Conservation (phyloP, 2,797 vertebrate genomes). For the Lagodon rhomboides region DNA sequence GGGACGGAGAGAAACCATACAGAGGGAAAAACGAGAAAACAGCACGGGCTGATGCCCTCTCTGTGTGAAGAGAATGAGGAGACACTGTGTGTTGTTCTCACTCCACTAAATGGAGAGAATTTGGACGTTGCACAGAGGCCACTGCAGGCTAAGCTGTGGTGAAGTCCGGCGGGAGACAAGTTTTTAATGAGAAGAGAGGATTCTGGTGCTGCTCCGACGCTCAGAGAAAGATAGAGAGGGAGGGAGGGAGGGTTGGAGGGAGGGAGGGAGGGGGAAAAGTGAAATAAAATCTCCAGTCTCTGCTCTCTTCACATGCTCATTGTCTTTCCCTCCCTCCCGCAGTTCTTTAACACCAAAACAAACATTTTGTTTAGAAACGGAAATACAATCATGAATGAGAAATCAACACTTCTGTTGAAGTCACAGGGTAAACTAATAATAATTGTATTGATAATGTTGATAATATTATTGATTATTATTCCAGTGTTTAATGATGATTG, state of each 20-base stretch:
- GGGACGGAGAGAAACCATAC: constrained; percentile 29
- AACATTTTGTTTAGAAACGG: constrained; percentile 78
- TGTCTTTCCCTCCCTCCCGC: constrained; percentile 78
- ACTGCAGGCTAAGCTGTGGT: constrained; percentile 58
- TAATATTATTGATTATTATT: constrained; percentile 88
- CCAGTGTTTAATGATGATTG: constrained; percentile 85
- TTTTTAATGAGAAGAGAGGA: constrained; percentile 71
- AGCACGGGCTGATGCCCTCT: constrained; percentile 56
- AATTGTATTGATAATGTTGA: constrained; percentile 88
- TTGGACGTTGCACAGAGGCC: constrained; percentile 64
- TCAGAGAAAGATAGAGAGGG: constrained; percentile 65
- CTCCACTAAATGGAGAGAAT: constrained; percentile 53
- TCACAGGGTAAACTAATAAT: constrained; percentile 90
- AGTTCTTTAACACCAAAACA: constrained; percentile 81
- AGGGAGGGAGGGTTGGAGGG: constrained; percentile 58
- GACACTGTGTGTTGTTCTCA: constrained; percentile 62
- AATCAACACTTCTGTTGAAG: constrained; percentile 85
- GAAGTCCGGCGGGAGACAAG: constrained; percentile 57
- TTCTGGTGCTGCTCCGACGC: constrained; percentile 75
- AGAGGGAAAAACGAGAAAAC: constrained; percentile 24
- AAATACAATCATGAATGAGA: constrained; percentile 86
- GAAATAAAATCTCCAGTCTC: constrained; percentile 75
- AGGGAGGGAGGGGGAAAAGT: constrained; percentile 55
- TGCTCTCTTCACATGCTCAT: constrained; percentile 75
- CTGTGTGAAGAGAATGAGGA: constrained; percentile 63